These are phyloP conservation scores for Maconellicoccus hirsutus DNA, from an alignment of 1,140 invertebrate species.

Conservation along the genomic window DNA sequence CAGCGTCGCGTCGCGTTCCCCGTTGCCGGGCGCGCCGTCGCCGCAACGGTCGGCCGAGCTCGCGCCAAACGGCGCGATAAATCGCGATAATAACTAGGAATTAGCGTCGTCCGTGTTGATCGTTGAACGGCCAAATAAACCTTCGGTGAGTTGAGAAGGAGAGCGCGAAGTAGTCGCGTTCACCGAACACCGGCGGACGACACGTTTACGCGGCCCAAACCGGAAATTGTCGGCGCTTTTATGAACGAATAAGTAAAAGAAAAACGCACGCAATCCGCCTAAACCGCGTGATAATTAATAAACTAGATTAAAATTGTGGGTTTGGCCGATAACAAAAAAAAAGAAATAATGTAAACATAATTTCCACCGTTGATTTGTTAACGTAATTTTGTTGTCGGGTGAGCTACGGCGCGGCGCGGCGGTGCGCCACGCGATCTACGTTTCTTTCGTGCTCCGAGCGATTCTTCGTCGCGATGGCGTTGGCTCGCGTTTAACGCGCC, in stretches of 20 bases:
- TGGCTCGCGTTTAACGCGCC: too few species aligned
- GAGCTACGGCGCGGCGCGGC: too few species aligned
- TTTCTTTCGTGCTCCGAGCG: too few species aligned
- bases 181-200: background rate
- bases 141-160: too few species aligned
- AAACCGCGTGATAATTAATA: conserved; percentile 5
- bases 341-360: background rate
- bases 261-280: conserved; percentile 2
- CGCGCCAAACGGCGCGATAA: background rate
- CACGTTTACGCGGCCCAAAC: background rate
- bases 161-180: too few species aligned
- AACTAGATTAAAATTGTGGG: conserved; percentile 4
- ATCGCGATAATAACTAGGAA: background rate
- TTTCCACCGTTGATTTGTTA: background rate
- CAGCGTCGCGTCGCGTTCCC: too few species aligned
- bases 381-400: background rate
- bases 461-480: too few species aligned
- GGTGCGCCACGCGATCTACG: too few species aligned
- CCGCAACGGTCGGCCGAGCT: too few species aligned
- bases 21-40: too few species aligned
- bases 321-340: background rate
- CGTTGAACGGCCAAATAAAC: background rate
- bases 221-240: background rate
- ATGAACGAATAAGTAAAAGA: background rate
- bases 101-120: background rate